Conservation (phyloP, 2,888 invertebrate genomes). For the Microctonus brassicae region DNA sequence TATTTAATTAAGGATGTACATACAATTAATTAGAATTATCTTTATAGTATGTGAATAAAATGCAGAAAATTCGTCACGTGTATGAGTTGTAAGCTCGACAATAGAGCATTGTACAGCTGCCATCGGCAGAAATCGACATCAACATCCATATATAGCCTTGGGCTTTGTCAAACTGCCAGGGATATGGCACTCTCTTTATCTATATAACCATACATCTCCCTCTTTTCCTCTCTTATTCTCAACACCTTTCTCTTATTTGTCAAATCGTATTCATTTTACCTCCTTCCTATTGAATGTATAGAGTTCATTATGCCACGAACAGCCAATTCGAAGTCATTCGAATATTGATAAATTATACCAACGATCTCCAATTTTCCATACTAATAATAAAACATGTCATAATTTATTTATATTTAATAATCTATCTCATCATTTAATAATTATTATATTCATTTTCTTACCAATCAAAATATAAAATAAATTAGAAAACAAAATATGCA, state of each 20-base stretch:
- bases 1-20: too few species aligned
- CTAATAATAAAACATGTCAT: too few species aligned
- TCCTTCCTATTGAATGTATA: conserved; percentile 14
- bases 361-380: too few species aligned
- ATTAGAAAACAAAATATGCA: too few species aligned
- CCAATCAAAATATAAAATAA: too few species aligned
- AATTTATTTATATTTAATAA: too few species aligned
- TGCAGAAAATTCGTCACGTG: conserved; percentile 54
- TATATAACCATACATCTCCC: too few species aligned
- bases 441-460: too few species aligned
- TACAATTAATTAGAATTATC: too few species aligned
- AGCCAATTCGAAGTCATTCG: conserved; percentile 28
- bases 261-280: conserved; percentile 48
- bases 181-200: conserved; percentile 44
- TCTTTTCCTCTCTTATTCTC: conserved; percentile 3
- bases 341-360: background rate
- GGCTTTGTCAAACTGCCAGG: conserved; percentile 67
- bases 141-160: conserved; percentile 45
- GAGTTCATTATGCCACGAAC: conserved; percentile 24
- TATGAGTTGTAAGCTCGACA: conserved; percentile 62
- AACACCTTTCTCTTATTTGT: conserved; percentile 46
- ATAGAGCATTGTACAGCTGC: conserved; percentile 68
- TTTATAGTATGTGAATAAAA: conserved; percentile 3
- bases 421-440: too few species aligned
- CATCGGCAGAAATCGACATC: conserved; percentile 68